These are phyloP conservation scores for Daboia siamensis DNA, from an alignment of 2,113 vertebrate genomes.

Conservation along the genomic window DNA sequence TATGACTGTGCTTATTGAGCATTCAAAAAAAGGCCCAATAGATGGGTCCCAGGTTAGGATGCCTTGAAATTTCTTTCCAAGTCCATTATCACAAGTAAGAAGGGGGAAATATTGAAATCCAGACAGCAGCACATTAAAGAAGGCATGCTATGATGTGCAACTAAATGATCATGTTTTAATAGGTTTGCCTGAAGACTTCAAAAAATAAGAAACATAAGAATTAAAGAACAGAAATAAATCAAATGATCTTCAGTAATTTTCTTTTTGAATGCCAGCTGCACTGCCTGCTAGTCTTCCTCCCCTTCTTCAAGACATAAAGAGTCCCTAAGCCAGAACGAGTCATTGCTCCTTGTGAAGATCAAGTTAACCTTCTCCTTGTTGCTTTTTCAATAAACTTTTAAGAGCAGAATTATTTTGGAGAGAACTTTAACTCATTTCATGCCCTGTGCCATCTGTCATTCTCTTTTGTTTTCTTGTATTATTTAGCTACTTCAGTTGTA, in stretches of 20 bases:
- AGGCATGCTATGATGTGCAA: background rate
- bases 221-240: slow-evolving; percentile 5
- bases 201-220: background rate
- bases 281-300: background rate
- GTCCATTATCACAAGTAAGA: background rate
- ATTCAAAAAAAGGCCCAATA: background rate
- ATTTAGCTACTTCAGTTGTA: background rate
- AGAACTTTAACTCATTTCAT: background rate
- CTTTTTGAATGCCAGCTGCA: background rate
- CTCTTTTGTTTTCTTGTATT: background rate
- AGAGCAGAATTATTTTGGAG: background rate
- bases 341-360: background rate
- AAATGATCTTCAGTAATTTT: slow-evolving; percentile 8
- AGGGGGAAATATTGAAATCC: background rate
- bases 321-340: background rate
- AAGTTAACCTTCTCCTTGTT: background rate
- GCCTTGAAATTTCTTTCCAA: background rate
- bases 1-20: background rate
- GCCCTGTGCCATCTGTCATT: background rate
- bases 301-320: background rate
- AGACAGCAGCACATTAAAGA: background rate
- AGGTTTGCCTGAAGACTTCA: background rate
- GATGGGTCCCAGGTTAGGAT: background rate
- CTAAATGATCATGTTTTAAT: slow-evolving; percentile 16
- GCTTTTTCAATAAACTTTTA: background rate